Percentiles rank a stretch among this genome's conserved stretches.
Conservation (phyloP, 2,888 invertebrate species). For the Scaptomyza tumidula region DNA sequence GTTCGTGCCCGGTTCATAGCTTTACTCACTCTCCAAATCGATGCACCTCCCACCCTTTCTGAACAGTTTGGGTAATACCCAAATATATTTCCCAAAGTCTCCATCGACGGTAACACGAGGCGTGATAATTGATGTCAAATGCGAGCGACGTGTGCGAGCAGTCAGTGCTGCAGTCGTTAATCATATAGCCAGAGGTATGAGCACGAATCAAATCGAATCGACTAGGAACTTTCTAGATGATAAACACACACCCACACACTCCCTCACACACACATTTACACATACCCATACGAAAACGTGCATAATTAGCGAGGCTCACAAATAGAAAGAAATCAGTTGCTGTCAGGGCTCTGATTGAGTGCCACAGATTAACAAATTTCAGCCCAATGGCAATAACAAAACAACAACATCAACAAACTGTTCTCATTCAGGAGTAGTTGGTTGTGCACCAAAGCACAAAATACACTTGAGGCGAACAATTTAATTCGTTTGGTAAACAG, state of each 20-base stretch:
- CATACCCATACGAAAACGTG: constrained; percentile 44
- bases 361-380: constrained; percentile 74
- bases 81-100: not conserved
- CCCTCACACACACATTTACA: constrained; percentile 5
- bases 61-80: not conserved
- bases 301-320: constrained; percentile 65
- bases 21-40: constrained; percentile 35
- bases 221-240: constrained; percentile 54
- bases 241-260: constrained; percentile 28
- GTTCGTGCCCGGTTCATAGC: constrained; percentile 43
- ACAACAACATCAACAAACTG: constrained; percentile 22
- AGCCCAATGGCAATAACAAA: constrained; percentile 53
- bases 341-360: constrained; percentile 71
- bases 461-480: constrained; percentile 79
- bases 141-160: constrained; percentile 53
- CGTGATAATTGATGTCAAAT: constrained; percentile 80
- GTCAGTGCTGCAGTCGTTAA: constrained; percentile 56
- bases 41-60: constrained; percentile 7
- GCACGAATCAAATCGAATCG: constrained; percentile 22
- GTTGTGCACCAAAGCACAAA: constrained; percentile 74
- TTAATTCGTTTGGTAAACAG: constrained; percentile 79
- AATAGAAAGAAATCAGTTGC: constrained; percentile 30
- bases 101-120: constrained; percentile 38
- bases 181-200: constrained; percentile 58
- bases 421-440: constrained; percentile 30